Evolutionary conservation across 2,113 vertebrate genomes (phyloP).

Genomic region (Plotosus lineatus): DNA sequence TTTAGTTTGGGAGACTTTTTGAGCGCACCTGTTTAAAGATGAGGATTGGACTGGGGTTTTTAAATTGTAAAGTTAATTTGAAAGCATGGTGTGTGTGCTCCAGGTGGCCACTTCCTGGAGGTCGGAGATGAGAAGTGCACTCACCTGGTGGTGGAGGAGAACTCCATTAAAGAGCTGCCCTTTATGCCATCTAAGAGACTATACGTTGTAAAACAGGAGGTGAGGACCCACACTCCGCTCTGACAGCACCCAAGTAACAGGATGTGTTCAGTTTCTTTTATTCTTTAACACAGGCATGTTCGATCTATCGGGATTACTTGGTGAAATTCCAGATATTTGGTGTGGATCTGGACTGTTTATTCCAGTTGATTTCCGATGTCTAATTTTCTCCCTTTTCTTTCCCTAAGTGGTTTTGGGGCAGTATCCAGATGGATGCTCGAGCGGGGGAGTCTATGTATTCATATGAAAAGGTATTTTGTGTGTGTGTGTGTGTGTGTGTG

Average conservation of each 20-base stretch:
- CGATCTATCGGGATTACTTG: neutral
- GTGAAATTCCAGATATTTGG: neutral
- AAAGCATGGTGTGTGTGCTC: neutral
- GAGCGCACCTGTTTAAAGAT: neutral
- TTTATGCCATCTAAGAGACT: conserved; percentile 83
- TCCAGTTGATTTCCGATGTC: neutral
- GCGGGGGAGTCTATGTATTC: conserved; percentile 96
- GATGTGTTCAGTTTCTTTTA: neutral
- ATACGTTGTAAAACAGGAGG: conserved; percentile 97
- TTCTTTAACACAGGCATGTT: neutral
- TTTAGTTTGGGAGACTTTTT: too few species aligned
- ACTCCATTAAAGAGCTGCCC: conserved; percentile 87
- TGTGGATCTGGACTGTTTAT: neutral
- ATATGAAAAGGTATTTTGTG: conserved; percentile 85
- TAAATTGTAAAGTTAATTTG: conserved; percentile 15
- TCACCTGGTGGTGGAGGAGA: conserved; percentile 94
- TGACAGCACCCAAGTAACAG: neutral
- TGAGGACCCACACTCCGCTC: conserved; percentile 60
- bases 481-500: too few species aligned
- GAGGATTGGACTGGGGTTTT: neutral
- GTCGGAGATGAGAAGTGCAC: conserved; percentile 90
- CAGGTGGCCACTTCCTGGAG: conserved; percentile 82
- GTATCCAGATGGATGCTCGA: conserved; percentile 98
- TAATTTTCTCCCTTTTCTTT: neutral
- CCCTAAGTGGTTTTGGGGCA: conserved; percentile 97